These are phyloP conservation scores for Nanger granti DNA, from an alignment of 2,113 vertebrate genomes.

Conservation along the genomic window DNA sequence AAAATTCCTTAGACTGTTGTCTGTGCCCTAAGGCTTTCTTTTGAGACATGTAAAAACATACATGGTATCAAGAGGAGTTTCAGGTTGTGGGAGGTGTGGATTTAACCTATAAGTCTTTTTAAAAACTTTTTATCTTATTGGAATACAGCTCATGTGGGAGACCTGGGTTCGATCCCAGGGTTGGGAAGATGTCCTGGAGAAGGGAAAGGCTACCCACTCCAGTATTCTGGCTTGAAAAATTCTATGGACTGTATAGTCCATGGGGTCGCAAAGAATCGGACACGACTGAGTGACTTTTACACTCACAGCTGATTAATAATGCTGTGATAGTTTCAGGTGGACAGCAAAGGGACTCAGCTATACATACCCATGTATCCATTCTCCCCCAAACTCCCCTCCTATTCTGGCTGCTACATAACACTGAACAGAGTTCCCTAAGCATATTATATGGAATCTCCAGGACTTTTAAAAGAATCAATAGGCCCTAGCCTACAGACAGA, in stretches of 20 bases:
- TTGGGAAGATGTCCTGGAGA: neutral
- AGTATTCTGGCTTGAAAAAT: neutral
- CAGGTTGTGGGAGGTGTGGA: neutral
- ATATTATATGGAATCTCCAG: neutral
- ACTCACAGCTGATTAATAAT: neutral
- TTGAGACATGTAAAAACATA: neutral
- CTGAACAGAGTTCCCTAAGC: neutral
- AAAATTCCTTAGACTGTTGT: neutral
- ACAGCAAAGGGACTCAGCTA: neutral
- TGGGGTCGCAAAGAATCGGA: accelerated
- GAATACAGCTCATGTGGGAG: neutral
- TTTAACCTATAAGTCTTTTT: neutral
- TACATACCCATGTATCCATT: neutral
- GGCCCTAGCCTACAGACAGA: neutral
- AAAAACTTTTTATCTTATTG: neutral
- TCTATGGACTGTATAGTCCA: neutral
- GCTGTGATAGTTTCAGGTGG: neutral
- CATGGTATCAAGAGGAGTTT: neutral
- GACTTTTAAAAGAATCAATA: neutral
- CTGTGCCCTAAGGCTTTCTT: neutral
- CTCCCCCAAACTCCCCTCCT: neutral
- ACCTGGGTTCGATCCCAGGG: neutral
- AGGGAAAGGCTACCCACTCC: neutral
- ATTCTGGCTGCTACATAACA: neutral
- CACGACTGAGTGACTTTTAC: neutral